Evolutionary conservation across 2,797 vertebrate genomes (phyloP), one percentile per base, ranked within the genome.

Genomic region (Intellagama lesueurii): DNA sequence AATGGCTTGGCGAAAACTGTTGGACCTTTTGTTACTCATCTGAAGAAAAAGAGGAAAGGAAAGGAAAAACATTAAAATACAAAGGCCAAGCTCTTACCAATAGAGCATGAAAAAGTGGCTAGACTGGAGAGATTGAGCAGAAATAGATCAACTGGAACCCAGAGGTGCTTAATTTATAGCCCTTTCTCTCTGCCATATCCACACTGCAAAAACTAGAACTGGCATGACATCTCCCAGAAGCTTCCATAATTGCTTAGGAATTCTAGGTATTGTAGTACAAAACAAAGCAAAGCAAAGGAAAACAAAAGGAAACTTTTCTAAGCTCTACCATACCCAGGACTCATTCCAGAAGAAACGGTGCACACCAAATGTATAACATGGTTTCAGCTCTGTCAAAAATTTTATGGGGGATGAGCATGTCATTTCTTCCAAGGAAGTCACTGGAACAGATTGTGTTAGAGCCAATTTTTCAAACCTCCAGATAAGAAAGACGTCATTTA

Each of bases 1-100:
- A 92, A 99, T 99, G 92, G 99, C 99, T 60, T 98, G 97, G 68
- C 98, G 98, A 96, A 99, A 99, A 93, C 99, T 99, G 95, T 99
- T 99, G 2, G 98, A 99, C 70, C 99, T 97, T 91, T 99, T 99
- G 97, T 98, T 99, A 93, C 98, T 98, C 98, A 99, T 98, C 99
- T 99, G 96, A 88, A 90, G 75, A 70, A 82, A 86, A 79, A 32
- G 0, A 52, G 22, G 14, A 81, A 30, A 82, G 35, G 75, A 91
- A 73, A 89, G 92, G 4, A 32, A 60, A 78, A 70, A 30, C 11
- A 85, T 52, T 24, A 79, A 66, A 44, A 85, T 52, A 32, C 7
- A 49, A 24, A 66, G 64, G 35, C 5, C 47, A 22, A 85, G 47
- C 1, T 2, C n/a, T 0, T 1, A 19, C 0, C 5, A 64, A n/a